Percentiles rank a stretch among this genome's conserved stretches.
Conservation (phyloP, 2,797 vertebrate genomes). For the Spinus pinus region DNA sequence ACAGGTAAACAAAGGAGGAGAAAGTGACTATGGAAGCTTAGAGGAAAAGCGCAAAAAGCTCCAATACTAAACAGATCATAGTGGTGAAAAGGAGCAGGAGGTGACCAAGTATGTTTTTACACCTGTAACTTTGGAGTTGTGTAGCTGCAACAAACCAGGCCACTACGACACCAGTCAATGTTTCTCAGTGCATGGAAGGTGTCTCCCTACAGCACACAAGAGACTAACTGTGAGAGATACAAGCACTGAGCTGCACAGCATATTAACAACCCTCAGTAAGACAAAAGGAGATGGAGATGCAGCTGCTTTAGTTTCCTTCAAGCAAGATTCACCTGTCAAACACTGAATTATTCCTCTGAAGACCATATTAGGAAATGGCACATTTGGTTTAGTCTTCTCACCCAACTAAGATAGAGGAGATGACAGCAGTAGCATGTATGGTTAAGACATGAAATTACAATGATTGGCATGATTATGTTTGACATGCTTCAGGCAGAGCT, state of each 20-base stretch:
- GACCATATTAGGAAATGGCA: neutral
- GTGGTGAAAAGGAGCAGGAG: neutral
- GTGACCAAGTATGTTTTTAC: neutral
- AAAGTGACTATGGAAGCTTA: neutral
- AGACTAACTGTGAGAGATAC: neutral
- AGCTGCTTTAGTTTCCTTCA: neutral
- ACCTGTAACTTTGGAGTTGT: neutral
- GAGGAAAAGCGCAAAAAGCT: neutral
- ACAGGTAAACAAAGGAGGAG: neutral
- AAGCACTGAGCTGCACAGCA: neutral
- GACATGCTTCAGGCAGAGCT: neutral
- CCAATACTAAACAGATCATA: neutral
- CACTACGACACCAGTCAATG: neutral
- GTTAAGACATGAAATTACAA: conserved; percentile 18
- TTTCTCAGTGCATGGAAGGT: neutral
- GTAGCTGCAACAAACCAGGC: neutral
- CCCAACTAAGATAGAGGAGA: neutral
- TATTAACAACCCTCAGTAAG: neutral
- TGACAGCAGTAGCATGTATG: neutral
- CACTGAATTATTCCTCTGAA: neutral
- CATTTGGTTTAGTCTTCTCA: neutral
- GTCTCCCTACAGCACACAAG: neutral
- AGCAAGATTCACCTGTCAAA: neutral
- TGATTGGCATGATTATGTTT: neutral
- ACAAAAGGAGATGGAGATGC: neutral